Conservation (phyloP, 2,113 vertebrate genomes). For the Carettochelys insculpta region DNA sequence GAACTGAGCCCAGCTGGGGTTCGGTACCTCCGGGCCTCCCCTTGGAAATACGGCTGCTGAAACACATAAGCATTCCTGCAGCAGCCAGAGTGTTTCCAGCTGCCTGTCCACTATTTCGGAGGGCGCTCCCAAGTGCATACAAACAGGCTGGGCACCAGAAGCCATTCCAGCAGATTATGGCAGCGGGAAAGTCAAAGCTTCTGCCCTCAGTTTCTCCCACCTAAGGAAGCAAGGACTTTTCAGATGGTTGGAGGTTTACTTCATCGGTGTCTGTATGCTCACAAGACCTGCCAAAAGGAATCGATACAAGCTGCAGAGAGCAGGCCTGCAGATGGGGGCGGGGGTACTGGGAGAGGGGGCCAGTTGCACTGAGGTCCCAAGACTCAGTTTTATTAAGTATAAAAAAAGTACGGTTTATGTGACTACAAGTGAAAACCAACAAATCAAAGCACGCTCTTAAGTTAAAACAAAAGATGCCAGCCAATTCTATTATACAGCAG, state of each 20-base stretch:
- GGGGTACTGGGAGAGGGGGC: too few species aligned
- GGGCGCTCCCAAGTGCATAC: background rate
- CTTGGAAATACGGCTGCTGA: background rate
- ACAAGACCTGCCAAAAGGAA: background rate
- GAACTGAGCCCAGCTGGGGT: background rate
- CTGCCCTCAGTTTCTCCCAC: background rate
- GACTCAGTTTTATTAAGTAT: too few species aligned
- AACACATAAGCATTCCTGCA: background rate
- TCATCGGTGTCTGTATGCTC: background rate
- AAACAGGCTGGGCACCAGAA: background rate
- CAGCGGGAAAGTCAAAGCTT: background rate
- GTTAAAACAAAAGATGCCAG: too few species aligned
- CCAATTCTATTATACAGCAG: too few species aligned
- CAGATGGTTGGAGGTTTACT: background rate
- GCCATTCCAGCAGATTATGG: background rate
- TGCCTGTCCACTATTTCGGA: background rate
- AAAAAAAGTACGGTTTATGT: too few species aligned
- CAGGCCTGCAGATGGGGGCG: too few species aligned
- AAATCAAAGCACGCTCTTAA: too few species aligned
- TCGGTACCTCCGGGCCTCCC: background rate
- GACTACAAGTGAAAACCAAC: too few species aligned
- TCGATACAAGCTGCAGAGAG: background rate
- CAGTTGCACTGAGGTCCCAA: too few species aligned
- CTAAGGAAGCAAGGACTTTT: background rate
- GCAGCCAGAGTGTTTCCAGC: background rate